phyloP scores from a whole-genome alignment of 2,888 invertebrate genomes.

The Panzeria rudis region DNA sequence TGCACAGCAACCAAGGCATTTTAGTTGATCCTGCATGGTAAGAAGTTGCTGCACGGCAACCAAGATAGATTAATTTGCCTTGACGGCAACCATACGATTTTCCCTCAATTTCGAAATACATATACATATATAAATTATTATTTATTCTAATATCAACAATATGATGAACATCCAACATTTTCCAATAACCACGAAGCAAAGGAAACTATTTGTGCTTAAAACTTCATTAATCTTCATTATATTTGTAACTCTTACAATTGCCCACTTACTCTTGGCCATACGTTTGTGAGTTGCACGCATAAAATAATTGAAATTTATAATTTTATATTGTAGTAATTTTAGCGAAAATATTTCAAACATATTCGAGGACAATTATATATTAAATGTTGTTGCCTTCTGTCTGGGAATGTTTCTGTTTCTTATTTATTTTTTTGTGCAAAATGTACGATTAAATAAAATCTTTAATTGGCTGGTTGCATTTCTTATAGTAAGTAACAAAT shows the following conservation, averaged over 20 bases:
- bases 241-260: conserved; percentile 72
- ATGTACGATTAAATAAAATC: conserved; percentile 70
- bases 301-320: neutral
- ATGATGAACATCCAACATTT: neutral
- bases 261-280: conserved; percentile 75
- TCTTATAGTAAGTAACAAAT: conserved; percentile 75
- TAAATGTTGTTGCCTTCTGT: conserved; percentile 73
- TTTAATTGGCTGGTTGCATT: conserved; percentile 75
- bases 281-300: conserved; percentile 72
- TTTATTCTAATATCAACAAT: neutral
- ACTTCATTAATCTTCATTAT: conserved; percentile 17
- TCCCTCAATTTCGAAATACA: neutral
- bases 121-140: no score
- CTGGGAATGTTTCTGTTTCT: conserved; percentile 73
- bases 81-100: neutral
- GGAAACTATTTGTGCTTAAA: conserved; percentile 16
- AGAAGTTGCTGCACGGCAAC: no score
- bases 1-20: no score
- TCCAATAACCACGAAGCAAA: neutral
- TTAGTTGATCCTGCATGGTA: no score
- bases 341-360: conserved; percentile 3
- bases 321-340: neutral
- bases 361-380: conserved; percentile 52
- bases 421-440: conserved; percentile 76
- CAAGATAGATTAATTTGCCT: no score